A percentile compares a stretch with the other conserved stretches of the same genome.
Evolutionary conservation across 2,113 vertebrate genomes (phyloP).

Genomic region (Isichthys henryi): DNA sequence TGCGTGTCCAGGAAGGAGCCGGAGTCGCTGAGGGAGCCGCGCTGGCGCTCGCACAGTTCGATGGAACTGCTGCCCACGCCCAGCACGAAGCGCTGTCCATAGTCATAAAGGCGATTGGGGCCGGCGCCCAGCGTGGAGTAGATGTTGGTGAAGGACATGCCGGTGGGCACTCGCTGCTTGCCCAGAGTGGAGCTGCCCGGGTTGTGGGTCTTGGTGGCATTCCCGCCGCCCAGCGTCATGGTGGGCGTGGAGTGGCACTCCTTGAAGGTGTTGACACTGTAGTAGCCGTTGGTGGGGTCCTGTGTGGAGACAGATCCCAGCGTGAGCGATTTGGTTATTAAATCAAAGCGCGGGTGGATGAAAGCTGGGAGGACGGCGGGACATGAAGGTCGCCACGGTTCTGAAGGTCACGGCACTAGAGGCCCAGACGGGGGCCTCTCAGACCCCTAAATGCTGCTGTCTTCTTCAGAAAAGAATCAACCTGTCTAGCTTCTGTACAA

Average conservation of each 20-base stretch:
- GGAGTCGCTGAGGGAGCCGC: slow-evolving; percentile 94
- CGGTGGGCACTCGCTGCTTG: slow-evolving; percentile 90
- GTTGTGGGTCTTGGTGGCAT: slow-evolving; percentile 68
- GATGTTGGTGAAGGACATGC: slow-evolving; percentile 99
- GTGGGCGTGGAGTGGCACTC: slow-evolving; percentile 86
- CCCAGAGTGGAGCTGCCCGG: slow-evolving; percentile 50
- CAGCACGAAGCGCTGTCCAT: slow-evolving; percentile 91
- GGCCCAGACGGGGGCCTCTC: not conserved
- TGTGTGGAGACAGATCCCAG: slow-evolving; percentile 31
- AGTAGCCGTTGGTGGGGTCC: slow-evolving; percentile 98
- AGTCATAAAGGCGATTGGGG: slow-evolving; percentile 92
- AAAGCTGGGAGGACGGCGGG: not conserved
- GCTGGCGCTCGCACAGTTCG: slow-evolving; percentile 96
- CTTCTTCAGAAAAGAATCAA: too few species aligned
- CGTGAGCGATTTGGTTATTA: not conserved
- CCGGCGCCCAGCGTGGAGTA: slow-evolving; percentile 89
- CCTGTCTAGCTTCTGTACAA: too few species aligned
- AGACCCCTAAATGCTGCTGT: too few species aligned
- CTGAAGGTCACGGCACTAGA: not conserved
- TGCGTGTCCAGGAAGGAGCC: slow-evolving; percentile 98
- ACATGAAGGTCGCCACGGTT: not conserved
- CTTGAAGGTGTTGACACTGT: slow-evolving; percentile 96
- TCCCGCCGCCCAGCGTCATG: slow-evolving; percentile 72
- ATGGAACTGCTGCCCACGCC: slow-evolving; percentile 99
- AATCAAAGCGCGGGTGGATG: not conserved